A percentile compares a stretch with the other conserved stretches of the same genome.
Conservation (phyloP, 1,140 invertebrate species). For the Tetragnatha versicolor region DNA sequence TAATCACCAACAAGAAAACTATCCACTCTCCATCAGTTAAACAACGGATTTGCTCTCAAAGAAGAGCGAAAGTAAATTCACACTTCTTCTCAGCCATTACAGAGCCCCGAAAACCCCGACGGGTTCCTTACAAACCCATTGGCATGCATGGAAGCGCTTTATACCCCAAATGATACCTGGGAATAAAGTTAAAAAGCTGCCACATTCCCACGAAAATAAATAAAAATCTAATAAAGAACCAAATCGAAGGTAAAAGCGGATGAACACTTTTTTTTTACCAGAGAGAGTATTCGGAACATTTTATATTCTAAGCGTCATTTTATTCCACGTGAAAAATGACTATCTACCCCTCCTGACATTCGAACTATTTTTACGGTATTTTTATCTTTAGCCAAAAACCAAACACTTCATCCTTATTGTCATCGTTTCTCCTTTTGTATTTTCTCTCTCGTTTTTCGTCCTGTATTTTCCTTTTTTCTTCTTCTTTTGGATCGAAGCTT, state of each 20-base stretch:
- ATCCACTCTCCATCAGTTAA: background rate
- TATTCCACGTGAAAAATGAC: conserved; percentile 25
- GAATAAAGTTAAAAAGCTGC: conserved; percentile 25
- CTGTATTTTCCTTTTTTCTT: background rate
- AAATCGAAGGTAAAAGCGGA: background rate
- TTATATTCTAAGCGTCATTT: conserved; percentile 34
- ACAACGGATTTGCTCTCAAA: no score
- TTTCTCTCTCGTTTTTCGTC: background rate
- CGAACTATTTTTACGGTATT: conserved; percentile 30
- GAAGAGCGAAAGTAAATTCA: background rate
- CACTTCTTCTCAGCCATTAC: no score
- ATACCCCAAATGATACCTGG: conserved; percentile 26
- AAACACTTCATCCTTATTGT: conserved; percentile 39
- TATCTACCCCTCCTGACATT: conserved; percentile 15
- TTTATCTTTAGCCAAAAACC: conserved; percentile 32
- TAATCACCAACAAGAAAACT: no score
- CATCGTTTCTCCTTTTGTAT: conserved; percentile 6
- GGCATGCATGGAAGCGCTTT: conserved; percentile 5
- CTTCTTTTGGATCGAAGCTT: background rate
- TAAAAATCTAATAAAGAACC: conserved; percentile 18
- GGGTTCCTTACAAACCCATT: no score
- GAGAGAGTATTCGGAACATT: conserved; percentile 7
- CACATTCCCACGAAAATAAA: background rate
- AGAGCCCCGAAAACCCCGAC: background rate
- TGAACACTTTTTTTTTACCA: conserved; percentile 6